These are phyloP conservation scores for Cryptoprocta ferox DNA, from an alignment of 2,797 vertebrate genomes.

Conservation along the genomic window DNA sequence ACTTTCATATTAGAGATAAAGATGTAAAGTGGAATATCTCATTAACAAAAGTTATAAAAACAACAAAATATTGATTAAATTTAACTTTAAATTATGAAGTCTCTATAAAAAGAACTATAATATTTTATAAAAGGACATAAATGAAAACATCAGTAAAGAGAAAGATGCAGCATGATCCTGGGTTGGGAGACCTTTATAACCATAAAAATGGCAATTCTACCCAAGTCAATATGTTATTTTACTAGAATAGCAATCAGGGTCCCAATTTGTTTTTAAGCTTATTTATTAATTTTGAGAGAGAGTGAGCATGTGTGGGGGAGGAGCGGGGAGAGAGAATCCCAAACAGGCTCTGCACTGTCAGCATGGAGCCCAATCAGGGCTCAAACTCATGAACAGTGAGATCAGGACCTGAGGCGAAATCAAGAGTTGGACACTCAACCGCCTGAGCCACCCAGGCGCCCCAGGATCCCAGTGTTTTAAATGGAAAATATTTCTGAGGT, in stretches of 20 bases:
- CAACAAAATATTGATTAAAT: neutral
- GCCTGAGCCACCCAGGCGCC: too few relatives aligned
- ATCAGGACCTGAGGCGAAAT: too few relatives aligned
- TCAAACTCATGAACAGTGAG: too few relatives aligned
- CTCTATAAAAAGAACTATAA: neutral
- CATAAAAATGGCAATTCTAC: neutral
- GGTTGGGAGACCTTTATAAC: neutral
- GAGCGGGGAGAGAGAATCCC: too few relatives aligned
- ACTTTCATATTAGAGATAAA: neutral
- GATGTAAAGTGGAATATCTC: neutral
- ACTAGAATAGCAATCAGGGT: neutral
- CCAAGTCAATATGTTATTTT: neutral
- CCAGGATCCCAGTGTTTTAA: neutral
- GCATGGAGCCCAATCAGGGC: too few relatives aligned
- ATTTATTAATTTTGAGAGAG: too few relatives aligned
- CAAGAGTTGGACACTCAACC: too few relatives aligned
- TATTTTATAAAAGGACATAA: conserved; percentile 25
- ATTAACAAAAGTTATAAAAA: neutral
- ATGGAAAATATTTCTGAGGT: neutral
- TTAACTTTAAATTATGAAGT: neutral
- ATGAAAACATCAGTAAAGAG: neutral
- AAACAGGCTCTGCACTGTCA: too few relatives aligned
- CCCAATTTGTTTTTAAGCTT: neutral
- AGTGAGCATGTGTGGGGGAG: too few relatives aligned
- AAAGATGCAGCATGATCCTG: neutral